phyloP scores from a whole-genome alignment of 2,113 vertebrate genomes.

The Carassius gibelio region DNA sequence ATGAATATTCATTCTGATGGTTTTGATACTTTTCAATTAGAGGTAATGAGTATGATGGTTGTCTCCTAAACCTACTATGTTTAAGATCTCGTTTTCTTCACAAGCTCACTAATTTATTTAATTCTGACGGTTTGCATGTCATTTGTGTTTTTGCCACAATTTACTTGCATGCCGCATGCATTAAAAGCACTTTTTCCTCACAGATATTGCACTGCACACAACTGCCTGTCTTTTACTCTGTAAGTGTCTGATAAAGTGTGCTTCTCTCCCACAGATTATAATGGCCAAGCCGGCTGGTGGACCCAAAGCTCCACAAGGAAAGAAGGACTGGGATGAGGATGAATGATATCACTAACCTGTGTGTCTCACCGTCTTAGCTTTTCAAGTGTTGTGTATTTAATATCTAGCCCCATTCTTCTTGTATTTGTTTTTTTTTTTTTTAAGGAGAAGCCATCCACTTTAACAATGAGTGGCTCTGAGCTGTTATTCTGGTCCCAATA shows the following conservation, averaged over 20 bases:
- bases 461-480: slow-evolving; percentile 30
- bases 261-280: slow-evolving; percentile 82
- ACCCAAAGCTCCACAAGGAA: slow-evolving; percentile 91
- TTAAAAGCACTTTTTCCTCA: not conserved
- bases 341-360: slow-evolving; percentile 75
- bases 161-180: slow-evolving; percentile 73
- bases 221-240: not conserved
- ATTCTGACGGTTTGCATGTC: not conserved
- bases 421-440: slow-evolving; percentile 54
- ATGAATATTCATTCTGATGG: too few species aligned
- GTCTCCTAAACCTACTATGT: not conserved
- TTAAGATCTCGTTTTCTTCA: not conserved
- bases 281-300: slow-evolving; percentile 98
- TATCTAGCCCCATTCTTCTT: slow-evolving; percentile 61
- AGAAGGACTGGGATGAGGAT: slow-evolving; percentile 94
- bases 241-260: not conserved
- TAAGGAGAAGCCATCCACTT: slow-evolving; percentile 27
- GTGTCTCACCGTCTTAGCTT: slow-evolving; percentile 22
- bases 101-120: not conserved
- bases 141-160: slow-evolving; percentile 37
- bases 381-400: slow-evolving; percentile 54
- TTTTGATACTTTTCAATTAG: not conserved
- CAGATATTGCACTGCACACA: not conserved
- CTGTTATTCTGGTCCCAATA: slow-evolving; percentile 68
- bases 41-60: not conserved